A percentile compares a stretch with the other conserved stretches of the same genome.
Evolutionary conservation across 2,797 vertebrate genomes (phyloP).

Genomic region (Cirrhinus mrigala): DNA sequence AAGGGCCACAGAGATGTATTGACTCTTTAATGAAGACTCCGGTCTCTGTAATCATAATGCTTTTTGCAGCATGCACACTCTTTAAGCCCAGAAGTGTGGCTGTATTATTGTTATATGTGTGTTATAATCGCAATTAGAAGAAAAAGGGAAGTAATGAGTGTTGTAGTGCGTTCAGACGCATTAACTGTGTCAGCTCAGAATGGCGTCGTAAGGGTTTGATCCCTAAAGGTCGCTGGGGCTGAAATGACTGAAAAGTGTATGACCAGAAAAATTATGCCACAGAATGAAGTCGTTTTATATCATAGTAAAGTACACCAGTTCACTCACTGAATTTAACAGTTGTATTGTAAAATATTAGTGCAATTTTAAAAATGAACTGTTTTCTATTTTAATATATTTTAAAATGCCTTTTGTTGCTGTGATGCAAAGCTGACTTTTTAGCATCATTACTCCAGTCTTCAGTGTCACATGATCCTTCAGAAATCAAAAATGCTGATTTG

Average conservation of each 20-base stretch:
- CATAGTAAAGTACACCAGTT: background rate
- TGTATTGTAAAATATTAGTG: background rate
- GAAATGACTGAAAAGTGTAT: background rate
- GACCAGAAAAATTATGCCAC: background rate
- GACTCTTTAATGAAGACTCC: slow-evolving; percentile 58
- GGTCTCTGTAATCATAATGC: slow-evolving; percentile 21
- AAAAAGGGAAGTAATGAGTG: background rate
- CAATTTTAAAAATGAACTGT: background rate
- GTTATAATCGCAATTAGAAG: background rate
- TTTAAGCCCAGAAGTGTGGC: slow-evolving; percentile 4
- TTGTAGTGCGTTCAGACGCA: background rate
- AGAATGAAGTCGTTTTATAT: background rate
- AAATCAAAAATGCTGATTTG: background rate
- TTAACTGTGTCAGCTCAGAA: background rate
- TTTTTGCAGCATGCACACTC: slow-evolving; percentile 16
- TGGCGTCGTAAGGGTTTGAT: background rate
- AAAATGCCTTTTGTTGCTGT: background rate
- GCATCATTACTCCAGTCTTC: background rate
- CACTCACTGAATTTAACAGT: background rate
- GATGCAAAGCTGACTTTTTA: background rate
- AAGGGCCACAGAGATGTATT: slow-evolving; percentile 63
- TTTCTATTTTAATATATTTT: background rate
- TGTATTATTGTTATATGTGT: background rate
- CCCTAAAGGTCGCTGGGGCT: background rate
- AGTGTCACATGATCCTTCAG: background rate